phyloP scores from a whole-genome alignment of 2,888 invertebrate genomes.

The Halictus ligatus region DNA sequence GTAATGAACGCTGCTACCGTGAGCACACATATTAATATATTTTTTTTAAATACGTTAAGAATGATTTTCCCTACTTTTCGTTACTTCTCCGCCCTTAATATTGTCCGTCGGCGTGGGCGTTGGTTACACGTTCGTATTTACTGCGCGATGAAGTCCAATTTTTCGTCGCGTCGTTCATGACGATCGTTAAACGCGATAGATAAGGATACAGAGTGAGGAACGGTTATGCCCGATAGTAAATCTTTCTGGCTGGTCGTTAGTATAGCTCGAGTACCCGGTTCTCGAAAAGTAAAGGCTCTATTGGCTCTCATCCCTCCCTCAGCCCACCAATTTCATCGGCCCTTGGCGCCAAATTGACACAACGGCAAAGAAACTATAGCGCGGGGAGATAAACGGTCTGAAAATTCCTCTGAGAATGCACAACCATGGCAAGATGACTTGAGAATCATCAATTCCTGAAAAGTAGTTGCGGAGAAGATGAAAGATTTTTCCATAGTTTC shows the following conservation, averaged over 20 bases:
- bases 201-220: not conserved
- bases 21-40: no score
- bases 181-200: slow-evolving; percentile 11
- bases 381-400: no score
- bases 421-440: no score
- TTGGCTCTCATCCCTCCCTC: not conserved
- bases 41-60: not conserved
- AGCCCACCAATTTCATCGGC: not conserved
- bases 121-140: slow-evolving; percentile 14
- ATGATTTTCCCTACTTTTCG: not conserved
- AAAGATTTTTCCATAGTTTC: no score
- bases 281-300: not conserved
- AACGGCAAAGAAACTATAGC: not conserved
- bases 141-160: slow-evolving; percentile 16
- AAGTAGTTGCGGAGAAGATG: no score
- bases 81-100: not conserved
- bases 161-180: not conserved
- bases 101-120: not conserved
- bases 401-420: not conserved
- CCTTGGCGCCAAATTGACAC: not conserved
- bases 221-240: slow-evolving; percentile 6
- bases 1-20: not conserved
- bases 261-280: not conserved
- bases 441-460: no score
- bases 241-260: not conserved